Evolutionary conservation across 1,140 invertebrate species (phyloP).

Genomic region (Drosophila pseudoananassae): DNA sequence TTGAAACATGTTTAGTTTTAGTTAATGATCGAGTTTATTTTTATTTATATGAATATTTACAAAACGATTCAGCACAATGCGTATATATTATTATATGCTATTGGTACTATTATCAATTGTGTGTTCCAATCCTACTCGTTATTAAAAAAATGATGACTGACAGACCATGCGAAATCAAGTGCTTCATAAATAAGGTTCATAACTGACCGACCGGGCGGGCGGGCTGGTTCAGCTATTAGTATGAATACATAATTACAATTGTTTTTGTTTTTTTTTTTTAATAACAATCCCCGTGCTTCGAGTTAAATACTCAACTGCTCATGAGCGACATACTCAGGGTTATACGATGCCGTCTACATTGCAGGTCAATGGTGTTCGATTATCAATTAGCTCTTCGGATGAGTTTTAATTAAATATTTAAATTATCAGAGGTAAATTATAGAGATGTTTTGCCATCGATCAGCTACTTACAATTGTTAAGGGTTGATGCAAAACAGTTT

Average conservation of each 20-base stretch:
- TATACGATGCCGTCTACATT: constrained; percentile 2
- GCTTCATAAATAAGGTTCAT: constrained; percentile 35
- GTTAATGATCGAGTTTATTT: constrained; percentile 52
- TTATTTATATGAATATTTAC: constrained; percentile 58
- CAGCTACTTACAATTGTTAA: constrained; percentile 62
- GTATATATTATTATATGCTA: constrained; percentile 26
- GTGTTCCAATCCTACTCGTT: constrained; percentile 31
- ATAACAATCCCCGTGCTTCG: constrained; percentile 46
- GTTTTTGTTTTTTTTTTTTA: constrained; percentile 17
- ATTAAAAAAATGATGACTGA: constrained; percentile 67
- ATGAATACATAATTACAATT: constrained; percentile 78
- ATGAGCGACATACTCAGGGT: constrained; percentile 22
- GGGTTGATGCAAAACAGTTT: constrained; percentile 42
- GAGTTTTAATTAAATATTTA: constrained; percentile 52
- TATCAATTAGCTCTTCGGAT: constrained; percentile 15
- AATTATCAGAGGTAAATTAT: constrained; percentile 70
- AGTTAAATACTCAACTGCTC: constrained; percentile 47
- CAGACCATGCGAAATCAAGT: constrained; percentile 50
- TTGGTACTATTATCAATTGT: constrained; percentile 23
- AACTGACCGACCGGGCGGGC: constrained; percentile 35
- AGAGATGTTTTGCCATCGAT: constrained; percentile 40
- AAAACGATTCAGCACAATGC: constrained; percentile 63
- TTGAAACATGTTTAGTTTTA: constrained; percentile 11
- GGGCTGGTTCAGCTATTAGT: constrained; percentile 40
- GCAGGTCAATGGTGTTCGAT: constrained; percentile 15